Conservation (phyloP, 2,113 vertebrate species). For the Thryonomys swinderianus region DNA sequence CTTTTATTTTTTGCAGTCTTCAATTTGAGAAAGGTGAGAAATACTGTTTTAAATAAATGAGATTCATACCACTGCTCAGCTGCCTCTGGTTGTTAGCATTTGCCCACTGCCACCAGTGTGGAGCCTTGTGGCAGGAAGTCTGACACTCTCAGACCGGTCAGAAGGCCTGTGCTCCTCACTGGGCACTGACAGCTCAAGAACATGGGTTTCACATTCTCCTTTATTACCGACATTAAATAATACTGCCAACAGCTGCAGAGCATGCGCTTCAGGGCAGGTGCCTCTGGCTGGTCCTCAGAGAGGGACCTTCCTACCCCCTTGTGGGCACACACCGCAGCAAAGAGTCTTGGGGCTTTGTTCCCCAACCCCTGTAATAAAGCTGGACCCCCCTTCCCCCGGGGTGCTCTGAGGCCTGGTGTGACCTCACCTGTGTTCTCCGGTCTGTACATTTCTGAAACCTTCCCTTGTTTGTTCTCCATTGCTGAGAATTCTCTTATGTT, state of each 20-base stretch:
- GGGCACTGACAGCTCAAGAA: not conserved
- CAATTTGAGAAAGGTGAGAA: constrained; percentile 81
- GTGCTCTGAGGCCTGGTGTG: not conserved
- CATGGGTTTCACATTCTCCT: not conserved
- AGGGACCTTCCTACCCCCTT: not conserved
- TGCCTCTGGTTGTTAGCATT: not conserved
- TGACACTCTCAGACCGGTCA: not conserved
- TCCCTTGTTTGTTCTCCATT: rapidly evolving
- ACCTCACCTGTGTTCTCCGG: not conserved
- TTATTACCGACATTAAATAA: not conserved
- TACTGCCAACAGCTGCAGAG: constrained; percentile 11
- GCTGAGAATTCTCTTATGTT: rapidly evolving
- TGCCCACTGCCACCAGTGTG: not conserved
- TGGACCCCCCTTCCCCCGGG: too few relatives aligned
- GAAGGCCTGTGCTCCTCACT: not conserved
- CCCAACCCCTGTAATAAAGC: not conserved
- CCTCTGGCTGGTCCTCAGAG: not conserved
- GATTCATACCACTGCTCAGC: constrained; percentile 64
- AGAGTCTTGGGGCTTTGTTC: not conserved
- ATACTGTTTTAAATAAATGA: constrained; percentile 79
- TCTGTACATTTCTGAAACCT: too few relatives aligned
- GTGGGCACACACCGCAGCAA: not conserved
- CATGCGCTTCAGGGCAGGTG: not conserved
- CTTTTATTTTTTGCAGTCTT: constrained; percentile 87
- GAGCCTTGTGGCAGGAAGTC: not conserved